Percentiles rank a stretch among this genome's conserved stretches.
phyloP scores from a whole-genome alignment of 2,888 invertebrate genomes.

The Unio pictorum region DNA sequence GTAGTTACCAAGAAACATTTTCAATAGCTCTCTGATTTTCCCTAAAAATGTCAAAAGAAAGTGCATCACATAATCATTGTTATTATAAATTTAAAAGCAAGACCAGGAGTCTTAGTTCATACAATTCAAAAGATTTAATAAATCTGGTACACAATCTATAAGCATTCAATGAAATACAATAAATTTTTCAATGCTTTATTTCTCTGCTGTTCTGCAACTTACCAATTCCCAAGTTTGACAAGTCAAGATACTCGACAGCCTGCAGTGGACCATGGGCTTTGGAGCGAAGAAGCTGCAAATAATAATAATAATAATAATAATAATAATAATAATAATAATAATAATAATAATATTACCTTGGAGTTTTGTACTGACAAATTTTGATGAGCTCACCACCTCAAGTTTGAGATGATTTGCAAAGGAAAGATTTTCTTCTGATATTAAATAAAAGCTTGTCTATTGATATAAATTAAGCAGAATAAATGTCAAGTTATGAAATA shows the following conservation, averaged over 20 bases:
- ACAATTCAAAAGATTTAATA: too few species aligned
- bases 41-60: too few species aligned
- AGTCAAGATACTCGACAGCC: conserved; percentile 52
- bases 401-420: too few species aligned
- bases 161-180: too few species aligned
- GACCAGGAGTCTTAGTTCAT: background rate
- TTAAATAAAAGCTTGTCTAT: too few species aligned
- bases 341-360: background rate
- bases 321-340: conserved; percentile 9
- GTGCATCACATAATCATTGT: background rate
- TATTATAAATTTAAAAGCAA: background rate
- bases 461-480: too few species aligned
- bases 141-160: too few species aligned
- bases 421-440: too few species aligned
- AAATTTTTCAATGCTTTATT: background rate
- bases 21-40: too few species aligned
- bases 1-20: background rate
- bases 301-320: conserved; percentile 3
- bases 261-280: conserved; percentile 49
- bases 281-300: conserved; percentile 51
- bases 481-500: too few species aligned
- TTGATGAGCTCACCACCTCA: too few species aligned
- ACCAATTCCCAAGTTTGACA: conserved; percentile 60
- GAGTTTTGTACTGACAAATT: background rate
- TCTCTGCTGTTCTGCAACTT: conserved; percentile 15